phyloP scores from a whole-genome alignment of 2,888 invertebrate genomes.

The Drosophila barbarae region DNA sequence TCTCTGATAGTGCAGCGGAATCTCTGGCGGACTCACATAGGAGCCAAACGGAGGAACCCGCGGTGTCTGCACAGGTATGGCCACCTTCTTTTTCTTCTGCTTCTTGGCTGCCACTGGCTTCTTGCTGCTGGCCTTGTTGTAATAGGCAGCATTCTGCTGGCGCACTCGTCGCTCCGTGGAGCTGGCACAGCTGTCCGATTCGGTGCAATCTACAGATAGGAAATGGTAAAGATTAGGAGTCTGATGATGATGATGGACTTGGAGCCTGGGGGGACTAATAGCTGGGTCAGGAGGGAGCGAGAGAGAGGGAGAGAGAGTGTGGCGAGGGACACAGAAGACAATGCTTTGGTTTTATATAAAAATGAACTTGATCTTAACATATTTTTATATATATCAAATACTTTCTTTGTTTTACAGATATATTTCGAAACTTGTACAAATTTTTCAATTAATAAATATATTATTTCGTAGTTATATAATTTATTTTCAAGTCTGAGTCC shows the following conservation, averaged over 20 bases:
- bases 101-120: slow-evolving; percentile 86
- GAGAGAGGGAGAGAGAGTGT: background rate
- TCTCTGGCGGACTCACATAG: slow-evolving; percentile 84
- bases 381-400: background rate
- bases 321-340: slow-evolving; percentile 22
- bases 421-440: background rate
- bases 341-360: slow-evolving; percentile 9
- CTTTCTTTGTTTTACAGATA: background rate
- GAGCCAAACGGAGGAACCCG: slow-evolving; percentile 87
- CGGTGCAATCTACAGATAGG: slow-evolving; percentile 83
- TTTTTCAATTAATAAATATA: background rate
- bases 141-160: slow-evolving; percentile 82
- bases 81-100: slow-evolving; percentile 86
- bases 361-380: slow-evolving; percentile 20
- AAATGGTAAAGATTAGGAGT: background rate
- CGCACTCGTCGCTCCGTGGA: slow-evolving; percentile 82
- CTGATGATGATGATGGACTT: background rate
- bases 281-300: background rate
- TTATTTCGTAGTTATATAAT: background rate
- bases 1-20: slow-evolving; percentile 82
- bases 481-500: background rate
- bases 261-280: background rate
- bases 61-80: slow-evolving; percentile 92
- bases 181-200: slow-evolving; percentile 91
- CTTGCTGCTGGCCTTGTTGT: slow-evolving; percentile 85